Evolutionary conservation across 2,797 vertebrate species (phyloP).

Genomic region (Clarias fuscus): DNA sequence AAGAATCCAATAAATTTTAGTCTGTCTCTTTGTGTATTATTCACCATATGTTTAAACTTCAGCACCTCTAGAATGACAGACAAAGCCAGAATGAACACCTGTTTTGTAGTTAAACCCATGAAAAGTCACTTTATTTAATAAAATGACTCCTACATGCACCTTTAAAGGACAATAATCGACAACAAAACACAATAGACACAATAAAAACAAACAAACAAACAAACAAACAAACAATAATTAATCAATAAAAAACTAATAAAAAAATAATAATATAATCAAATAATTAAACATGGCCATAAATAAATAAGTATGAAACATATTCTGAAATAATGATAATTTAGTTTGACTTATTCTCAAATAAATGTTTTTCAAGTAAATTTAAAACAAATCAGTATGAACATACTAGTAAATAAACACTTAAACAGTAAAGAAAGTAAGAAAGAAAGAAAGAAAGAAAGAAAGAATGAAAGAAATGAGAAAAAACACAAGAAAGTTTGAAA

Average conservation of each 20-base stretch:
- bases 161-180: not conserved
- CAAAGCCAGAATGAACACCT: not conserved
- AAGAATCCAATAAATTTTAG: conserved; percentile 27
- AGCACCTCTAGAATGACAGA: not conserved
- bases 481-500: too few relatives aligned
- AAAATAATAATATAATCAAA: not conserved
- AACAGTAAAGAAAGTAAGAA: not conserved
- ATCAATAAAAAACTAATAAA: not conserved
- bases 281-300: not conserved
- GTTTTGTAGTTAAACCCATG: conserved; percentile 12
- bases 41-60: not conserved
- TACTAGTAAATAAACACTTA: not conserved
- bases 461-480: not conserved
- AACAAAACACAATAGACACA: too few relatives aligned
- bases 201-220: not conserved
- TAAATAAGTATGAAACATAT: not conserved
- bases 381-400: not conserved
- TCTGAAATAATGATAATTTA: not conserved
- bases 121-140: not conserved
- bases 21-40: not conserved
- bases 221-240: not conserved
- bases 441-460: not conserved
- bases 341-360: not conserved
- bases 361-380: not conserved
- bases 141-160: not conserved